These are phyloP conservation scores for Drosophila antonietae DNA, from an alignment of 2,888 invertebrate genomes.

Conservation along the genomic window DNA sequence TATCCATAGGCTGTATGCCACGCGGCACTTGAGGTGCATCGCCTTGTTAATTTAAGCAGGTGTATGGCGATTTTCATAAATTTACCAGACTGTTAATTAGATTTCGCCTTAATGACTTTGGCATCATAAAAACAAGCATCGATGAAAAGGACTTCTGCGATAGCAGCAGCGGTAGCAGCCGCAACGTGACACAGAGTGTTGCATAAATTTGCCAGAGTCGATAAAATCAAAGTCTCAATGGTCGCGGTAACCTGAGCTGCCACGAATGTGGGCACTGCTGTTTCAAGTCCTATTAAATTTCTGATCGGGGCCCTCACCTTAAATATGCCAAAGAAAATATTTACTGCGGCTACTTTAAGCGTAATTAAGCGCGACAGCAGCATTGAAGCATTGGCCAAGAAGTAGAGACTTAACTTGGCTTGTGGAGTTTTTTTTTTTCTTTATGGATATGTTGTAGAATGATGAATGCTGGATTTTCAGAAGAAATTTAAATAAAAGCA, in stretches of 20 bases:
- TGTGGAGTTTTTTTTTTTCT: neutral
- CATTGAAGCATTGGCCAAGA: neutral
- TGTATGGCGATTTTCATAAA: slow-evolving; percentile 41
- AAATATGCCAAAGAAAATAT: slow-evolving; percentile 56
- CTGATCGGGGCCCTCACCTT: slow-evolving; percentile 22
- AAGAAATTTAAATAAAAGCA: too few relatives aligned
- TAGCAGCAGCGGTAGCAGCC: slow-evolving; percentile 8
- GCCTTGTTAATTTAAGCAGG: neutral
- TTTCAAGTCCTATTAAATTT: slow-evolving; percentile 49
- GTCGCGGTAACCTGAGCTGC: slow-evolving; percentile 28
- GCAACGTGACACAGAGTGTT: slow-evolving; percentile 16
- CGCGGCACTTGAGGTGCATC: too few relatives aligned
- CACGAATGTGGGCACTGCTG: slow-evolving; percentile 4
- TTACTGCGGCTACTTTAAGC: slow-evolving; percentile 67
- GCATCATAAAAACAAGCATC: slow-evolving; percentile 39
- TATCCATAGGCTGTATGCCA: neutral
- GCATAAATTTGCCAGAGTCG: slow-evolving; percentile 41
- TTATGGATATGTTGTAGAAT: too few relatives aligned
- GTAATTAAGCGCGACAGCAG: slow-evolving; percentile 57
- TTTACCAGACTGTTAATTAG: slow-evolving; percentile 59
- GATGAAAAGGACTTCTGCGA: slow-evolving; percentile 23
- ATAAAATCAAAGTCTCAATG: slow-evolving; percentile 32
- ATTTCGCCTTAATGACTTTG: slow-evolving; percentile 48
- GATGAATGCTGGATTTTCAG: too few relatives aligned
- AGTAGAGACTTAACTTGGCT: neutral